phyloP scores from a whole-genome alignment of 2,888 invertebrate genomes.

The Abrostola triplasia region DNA sequence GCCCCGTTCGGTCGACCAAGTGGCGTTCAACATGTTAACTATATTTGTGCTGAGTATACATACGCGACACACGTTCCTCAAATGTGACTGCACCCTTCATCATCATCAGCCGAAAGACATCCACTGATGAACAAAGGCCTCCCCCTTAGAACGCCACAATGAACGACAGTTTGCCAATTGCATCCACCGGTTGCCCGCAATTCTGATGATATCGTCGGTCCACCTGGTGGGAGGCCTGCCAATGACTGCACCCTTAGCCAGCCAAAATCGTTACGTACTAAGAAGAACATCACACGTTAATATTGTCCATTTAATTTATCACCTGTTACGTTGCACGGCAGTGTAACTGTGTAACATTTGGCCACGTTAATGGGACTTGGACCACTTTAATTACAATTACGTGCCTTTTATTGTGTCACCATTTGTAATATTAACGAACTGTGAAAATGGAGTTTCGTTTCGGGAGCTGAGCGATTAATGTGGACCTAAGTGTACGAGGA shows the following conservation, averaged over 20 bases:
- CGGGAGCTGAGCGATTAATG: constrained; percentile 28
- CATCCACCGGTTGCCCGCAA: no score
- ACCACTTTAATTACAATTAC: constrained; percentile 72
- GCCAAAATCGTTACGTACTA: constrained; percentile 8
- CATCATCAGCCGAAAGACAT: no score
- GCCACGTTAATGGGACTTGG: constrained; percentile 60
- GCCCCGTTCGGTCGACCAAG: no score
- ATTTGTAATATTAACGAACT: constrained; percentile 68
- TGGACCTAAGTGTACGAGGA: background rate
- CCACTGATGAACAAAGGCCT: no score
- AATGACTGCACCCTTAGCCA: constrained; percentile 1
- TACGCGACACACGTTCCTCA: no score
- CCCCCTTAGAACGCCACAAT: no score
- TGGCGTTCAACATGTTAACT: no score
- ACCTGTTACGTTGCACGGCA: constrained; percentile 24
- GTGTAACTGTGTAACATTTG: constrained; percentile 38
- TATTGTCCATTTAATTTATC: constrained; percentile 23
- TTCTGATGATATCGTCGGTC: no score
- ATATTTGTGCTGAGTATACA: no score
- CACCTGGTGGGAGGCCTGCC: no score
- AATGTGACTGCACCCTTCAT: background rate
- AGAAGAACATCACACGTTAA: constrained; percentile 8
- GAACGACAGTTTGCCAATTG: no score
- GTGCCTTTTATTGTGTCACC: constrained; percentile 58
- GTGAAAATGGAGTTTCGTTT: constrained; percentile 60